Percentiles rank a stretch among this genome's conserved stretches.
Conservation (phyloP, 2,888 invertebrate species). For the Phymatocera aterrima region DNA sequence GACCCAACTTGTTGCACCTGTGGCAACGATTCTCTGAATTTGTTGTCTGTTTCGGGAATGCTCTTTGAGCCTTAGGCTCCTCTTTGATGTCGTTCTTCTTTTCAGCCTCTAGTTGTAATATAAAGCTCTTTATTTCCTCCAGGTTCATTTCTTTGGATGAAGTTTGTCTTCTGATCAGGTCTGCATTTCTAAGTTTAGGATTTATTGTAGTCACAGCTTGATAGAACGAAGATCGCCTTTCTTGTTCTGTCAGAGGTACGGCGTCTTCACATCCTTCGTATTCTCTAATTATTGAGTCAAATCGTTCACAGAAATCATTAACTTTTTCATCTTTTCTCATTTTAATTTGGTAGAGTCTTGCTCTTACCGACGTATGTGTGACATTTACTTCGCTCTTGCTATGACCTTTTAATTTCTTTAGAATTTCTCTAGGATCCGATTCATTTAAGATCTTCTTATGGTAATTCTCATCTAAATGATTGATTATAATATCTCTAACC, state of each 20-base stretch:
- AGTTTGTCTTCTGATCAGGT: conserved; percentile 47
- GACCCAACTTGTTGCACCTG: conserved; percentile 47
- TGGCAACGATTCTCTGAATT: conserved; percentile 38
- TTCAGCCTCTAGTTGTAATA: conserved; percentile 49
- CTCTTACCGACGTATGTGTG: conserved; percentile 50
- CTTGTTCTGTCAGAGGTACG: conserved; percentile 50
- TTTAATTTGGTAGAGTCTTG: conserved; percentile 50
- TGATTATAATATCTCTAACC: conserved; percentile 52
- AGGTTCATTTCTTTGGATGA: conserved; percentile 48
- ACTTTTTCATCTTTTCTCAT: conserved; percentile 52
- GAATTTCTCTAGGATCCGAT: conserved; percentile 50
- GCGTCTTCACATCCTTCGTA: conserved; percentile 50
- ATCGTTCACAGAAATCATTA: conserved; percentile 50
- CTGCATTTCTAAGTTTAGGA: conserved; percentile 45
- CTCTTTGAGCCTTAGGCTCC: conserved; percentile 36
- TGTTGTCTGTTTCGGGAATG: not conserved
- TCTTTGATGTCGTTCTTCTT: conserved; percentile 44
- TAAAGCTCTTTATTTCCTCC: conserved; percentile 50
- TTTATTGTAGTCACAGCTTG: conserved; percentile 44
- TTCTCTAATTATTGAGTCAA: conserved; percentile 51
- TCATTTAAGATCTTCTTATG: conserved; percentile 51
- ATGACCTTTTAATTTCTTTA: conserved; percentile 46
- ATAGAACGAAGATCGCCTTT: conserved; percentile 50
- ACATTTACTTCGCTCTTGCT: conserved; percentile 50
- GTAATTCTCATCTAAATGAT: conserved; percentile 51